Percentiles rank a stretch among this genome's conserved stretches.
Evolutionary conservation across 1,140 invertebrate species (phyloP).

Genomic region (Hylaeus anthracinus): DNA sequence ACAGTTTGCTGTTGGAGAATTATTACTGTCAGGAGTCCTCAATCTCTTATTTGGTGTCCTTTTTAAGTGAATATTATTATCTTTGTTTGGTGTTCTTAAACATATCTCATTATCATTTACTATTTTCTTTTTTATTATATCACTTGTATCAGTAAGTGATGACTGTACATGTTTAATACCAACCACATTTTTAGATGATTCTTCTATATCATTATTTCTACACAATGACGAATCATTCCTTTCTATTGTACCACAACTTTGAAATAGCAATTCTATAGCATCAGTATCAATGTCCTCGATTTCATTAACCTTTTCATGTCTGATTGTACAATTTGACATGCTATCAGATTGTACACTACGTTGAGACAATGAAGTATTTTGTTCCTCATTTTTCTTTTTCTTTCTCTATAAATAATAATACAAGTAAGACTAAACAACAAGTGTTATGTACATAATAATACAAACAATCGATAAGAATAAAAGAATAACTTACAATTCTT

Average conservation of each 20-base stretch:
- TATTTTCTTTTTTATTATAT: background rate
- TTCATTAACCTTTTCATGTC: background rate
- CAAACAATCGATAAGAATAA: background rate
- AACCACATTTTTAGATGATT: background rate
- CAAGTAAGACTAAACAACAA: background rate
- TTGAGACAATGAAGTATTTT: background rate
- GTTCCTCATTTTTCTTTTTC: background rate
- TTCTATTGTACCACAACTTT: background rate
- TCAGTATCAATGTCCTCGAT: background rate
- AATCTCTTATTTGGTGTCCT: background rate
- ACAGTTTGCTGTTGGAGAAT: background rate
- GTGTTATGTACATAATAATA: background rate
- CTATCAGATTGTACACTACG: background rate
- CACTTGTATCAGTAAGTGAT: background rate
- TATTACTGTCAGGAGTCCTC: background rate
- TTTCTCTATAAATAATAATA: background rate
- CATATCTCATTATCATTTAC: background rate
- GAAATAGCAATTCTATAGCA: background rate
- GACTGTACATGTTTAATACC: background rate
- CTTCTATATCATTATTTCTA: background rate
- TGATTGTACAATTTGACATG: background rate
- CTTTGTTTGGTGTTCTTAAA: background rate
- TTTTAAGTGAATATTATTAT: background rate
- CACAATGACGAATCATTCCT: background rate
- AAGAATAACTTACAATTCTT: constrained; percentile 29